Conservation (phyloP, 2,797 vertebrate species). For the Cyprinella venusta region DNA sequence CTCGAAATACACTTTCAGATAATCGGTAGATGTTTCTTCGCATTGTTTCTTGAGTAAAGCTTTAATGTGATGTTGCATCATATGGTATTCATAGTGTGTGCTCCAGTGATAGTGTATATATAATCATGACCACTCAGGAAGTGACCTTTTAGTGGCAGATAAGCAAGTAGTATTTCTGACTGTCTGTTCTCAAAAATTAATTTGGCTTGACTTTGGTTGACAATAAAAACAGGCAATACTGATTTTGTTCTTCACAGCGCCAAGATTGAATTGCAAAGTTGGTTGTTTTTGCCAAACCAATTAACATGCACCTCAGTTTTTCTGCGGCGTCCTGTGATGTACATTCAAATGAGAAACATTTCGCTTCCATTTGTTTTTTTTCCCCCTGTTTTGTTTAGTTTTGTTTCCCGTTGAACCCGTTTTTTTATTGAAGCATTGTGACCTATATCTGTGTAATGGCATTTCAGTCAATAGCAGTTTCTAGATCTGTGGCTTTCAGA, state of each 20-base stretch:
- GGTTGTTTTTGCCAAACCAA: conserved; percentile 27
- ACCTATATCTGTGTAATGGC: conserved; percentile 14
- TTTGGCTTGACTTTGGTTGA: background rate
- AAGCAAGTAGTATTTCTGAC: conserved; percentile 18
- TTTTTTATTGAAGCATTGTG: conserved; percentile 2
- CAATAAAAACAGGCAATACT: background rate
- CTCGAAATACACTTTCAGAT: background rate
- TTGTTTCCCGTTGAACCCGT: background rate
- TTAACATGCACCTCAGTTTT: conserved; percentile 7
- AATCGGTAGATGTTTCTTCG: background rate
- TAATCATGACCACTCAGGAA: conserved; percentile 18
- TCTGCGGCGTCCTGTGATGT: background rate
- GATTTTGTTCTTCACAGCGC: background rate
- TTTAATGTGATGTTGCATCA: background rate
- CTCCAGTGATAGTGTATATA: background rate
- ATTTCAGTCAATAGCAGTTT: conserved; percentile 21
- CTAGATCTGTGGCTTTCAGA: conserved; percentile 4
- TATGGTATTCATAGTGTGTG: background rate
- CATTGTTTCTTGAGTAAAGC: background rate
- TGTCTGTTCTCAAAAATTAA: background rate
- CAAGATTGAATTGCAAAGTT: conserved; percentile 22
- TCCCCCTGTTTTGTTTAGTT: background rate
- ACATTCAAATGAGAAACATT: conserved; percentile 19
- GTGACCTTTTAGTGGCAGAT: conserved; percentile 14
- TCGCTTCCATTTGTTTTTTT: background rate